Percentiles rank a stretch among this genome's conserved stretches.
Conservation (phyloP, 2,888 invertebrate genomes). For the Trachelus stipa region DNA sequence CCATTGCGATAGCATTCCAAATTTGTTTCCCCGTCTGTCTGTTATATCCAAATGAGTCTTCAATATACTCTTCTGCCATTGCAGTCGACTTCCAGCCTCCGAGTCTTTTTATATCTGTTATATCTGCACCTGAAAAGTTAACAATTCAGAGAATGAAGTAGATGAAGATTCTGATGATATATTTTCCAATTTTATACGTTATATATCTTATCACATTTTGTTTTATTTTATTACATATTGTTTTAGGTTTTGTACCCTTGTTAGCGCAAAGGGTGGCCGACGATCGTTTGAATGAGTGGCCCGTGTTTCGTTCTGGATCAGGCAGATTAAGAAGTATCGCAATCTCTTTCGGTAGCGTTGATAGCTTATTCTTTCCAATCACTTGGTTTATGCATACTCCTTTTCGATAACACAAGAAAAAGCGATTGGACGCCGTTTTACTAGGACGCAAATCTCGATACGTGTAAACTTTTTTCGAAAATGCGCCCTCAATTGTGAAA, state of each 20-base stretch:
- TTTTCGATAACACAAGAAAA: constrained; percentile 28
- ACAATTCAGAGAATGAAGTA: background rate
- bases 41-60: constrained; percentile 13
- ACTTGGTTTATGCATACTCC: constrained; percentile 26
- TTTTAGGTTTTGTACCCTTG: background rate
- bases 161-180: no score
- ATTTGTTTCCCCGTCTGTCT: constrained; percentile 12
- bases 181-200: no score
- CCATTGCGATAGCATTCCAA: constrained; percentile 10
- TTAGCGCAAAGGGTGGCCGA: constrained; percentile 22
- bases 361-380: constrained; percentile 30
- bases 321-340: constrained; percentile 20
- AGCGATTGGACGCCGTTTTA: constrained; percentile 17
- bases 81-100: constrained; percentile 11
- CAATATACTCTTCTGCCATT: constrained; percentile 6
- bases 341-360: constrained; percentile 22
- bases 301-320: constrained; percentile 23
- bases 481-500: constrained; percentile 26
- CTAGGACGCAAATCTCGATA: constrained; percentile 26
- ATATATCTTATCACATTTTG: no score
- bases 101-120: constrained; percentile 15
- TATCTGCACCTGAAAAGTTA: constrained; percentile 14
- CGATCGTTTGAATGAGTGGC: constrained; percentile 21
- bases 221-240: no score
- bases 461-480: constrained; percentile 17